These are phyloP conservation scores for Lucilia cuprina DNA, from an alignment of 1,140 invertebrate species.

Conservation along the genomic window DNA sequence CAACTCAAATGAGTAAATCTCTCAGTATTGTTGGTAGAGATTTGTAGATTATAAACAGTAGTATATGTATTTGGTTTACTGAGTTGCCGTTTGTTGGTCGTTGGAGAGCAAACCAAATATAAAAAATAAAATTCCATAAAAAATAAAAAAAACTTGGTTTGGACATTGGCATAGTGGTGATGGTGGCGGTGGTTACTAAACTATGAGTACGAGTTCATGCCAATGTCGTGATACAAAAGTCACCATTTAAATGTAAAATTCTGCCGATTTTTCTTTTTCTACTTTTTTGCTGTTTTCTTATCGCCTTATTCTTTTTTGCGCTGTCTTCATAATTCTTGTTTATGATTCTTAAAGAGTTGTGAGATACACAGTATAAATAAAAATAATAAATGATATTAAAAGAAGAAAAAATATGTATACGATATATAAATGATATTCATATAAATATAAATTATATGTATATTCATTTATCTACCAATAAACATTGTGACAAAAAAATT, in stretches of 20 bases:
- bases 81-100: not conserved
- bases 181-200: not conserved
- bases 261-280: not conserved
- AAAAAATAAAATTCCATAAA: not conserved
- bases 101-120: not conserved
- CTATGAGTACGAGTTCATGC: not conserved
- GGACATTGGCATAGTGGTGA: not conserved
- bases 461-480: no score
- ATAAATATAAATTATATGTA: not conserved
- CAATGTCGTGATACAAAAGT: not conserved
- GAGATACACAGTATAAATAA: not conserved
- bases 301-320: not conserved
- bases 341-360: not conserved
- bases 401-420: not conserved
- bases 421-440: not conserved
- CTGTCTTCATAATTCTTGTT: not conserved
- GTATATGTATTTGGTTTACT: not conserved
- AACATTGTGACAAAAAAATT: no score
- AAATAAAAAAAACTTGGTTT: not conserved
- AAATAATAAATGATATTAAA: not conserved
- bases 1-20: not conserved
- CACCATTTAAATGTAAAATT: not conserved
- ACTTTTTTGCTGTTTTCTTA: not conserved
- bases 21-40: not conserved
- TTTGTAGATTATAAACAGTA: not conserved